These are phyloP conservation scores for Cirrhinus mrigala DNA, from an alignment of 2,797 vertebrate species.

Conservation along the genomic window DNA sequence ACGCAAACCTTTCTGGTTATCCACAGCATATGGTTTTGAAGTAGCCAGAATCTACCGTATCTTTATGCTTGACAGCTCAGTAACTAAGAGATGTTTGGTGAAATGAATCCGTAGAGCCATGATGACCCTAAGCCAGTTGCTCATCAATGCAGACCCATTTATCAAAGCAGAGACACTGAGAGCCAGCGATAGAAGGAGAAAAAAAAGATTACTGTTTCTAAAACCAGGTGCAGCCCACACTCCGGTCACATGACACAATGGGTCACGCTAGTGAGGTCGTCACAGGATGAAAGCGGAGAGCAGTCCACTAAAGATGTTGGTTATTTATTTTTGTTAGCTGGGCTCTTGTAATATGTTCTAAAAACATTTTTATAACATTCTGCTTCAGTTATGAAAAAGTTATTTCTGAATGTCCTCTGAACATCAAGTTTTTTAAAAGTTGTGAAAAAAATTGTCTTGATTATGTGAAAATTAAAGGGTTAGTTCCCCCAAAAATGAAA, in stretches of 20 bases:
- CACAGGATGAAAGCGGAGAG: constrained; percentile 47
- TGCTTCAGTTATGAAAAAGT: neutral
- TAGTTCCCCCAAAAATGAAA: too few relatives aligned
- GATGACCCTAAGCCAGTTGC: constrained; percentile 77
- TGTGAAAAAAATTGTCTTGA: neutral
- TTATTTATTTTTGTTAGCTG: too few relatives aligned
- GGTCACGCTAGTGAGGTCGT: constrained; percentile 47
- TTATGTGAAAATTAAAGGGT: too few relatives aligned
- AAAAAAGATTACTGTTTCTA: constrained; percentile 30
- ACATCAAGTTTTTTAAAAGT: neutral
- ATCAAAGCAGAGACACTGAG: constrained; percentile 66
- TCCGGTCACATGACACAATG: constrained; percentile 42
- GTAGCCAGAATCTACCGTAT: constrained; percentile 18
- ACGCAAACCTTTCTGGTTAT: constrained; percentile 50
- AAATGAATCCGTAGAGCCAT: constrained; percentile 71
- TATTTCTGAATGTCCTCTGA: neutral
- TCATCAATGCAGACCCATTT: constrained; percentile 76
- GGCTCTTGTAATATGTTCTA: neutral
- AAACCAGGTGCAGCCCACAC: constrained; percentile 37
- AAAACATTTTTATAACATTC: neutral
- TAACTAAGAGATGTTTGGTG: constrained; percentile 66
- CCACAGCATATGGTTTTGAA: constrained; percentile 43
- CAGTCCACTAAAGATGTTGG: neutral
- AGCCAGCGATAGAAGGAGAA: constrained; percentile 10
- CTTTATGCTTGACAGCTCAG: constrained; percentile 55